Conservation (phyloP, 1,140 invertebrate genomes). For the Tetramorium parvispinum region DNA sequence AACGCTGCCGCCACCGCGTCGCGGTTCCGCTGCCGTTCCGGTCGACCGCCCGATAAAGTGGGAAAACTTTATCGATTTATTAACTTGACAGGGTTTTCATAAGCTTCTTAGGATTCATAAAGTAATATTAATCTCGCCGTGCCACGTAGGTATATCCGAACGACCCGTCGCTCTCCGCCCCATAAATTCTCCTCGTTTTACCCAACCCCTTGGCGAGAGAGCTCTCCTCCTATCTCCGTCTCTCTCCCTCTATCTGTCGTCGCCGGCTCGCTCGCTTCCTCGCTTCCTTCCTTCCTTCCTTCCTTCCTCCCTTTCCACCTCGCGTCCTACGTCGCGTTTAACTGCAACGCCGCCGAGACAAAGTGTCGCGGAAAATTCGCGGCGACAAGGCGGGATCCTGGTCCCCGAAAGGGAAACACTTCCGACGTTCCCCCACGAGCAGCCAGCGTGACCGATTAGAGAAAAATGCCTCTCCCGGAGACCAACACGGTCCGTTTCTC, state of each 20-base stretch:
- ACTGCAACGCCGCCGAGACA: conserved; percentile 56
- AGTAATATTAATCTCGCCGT: conserved; percentile 76
- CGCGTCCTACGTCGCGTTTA: conserved; percentile 43
- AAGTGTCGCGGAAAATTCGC: conserved; percentile 42
- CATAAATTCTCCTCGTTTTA: conserved; percentile 71
- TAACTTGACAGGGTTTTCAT: conserved; percentile 77
- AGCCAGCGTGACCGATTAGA: conserved; percentile 19
- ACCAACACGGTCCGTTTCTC: not conserved
- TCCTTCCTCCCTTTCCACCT: not conserved
- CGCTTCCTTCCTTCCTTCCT: not conserved
- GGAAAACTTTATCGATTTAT: conserved; percentile 79
- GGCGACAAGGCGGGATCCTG: not conserved
- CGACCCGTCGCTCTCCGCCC: conserved; percentile 59
- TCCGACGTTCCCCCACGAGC: not conserved
- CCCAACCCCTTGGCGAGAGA: conserved; percentile 29
- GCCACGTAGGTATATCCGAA: conserved; percentile 71
- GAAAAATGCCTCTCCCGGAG: conserved; percentile 29
- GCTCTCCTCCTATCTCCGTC: conserved; percentile 15
- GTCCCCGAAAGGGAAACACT: conserved; percentile 5
- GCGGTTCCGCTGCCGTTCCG: conserved; percentile 38
- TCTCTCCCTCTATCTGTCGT: conserved; percentile 45
- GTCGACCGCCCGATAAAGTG: conserved; percentile 70
- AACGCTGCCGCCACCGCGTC: conserved; percentile 25
- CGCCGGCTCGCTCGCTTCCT: not conserved
- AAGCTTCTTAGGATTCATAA: conserved; percentile 78